Base-by-base conservation (phyloP, 2,113 vertebrate species). In the Ivindomyrus marchei region DNA sequence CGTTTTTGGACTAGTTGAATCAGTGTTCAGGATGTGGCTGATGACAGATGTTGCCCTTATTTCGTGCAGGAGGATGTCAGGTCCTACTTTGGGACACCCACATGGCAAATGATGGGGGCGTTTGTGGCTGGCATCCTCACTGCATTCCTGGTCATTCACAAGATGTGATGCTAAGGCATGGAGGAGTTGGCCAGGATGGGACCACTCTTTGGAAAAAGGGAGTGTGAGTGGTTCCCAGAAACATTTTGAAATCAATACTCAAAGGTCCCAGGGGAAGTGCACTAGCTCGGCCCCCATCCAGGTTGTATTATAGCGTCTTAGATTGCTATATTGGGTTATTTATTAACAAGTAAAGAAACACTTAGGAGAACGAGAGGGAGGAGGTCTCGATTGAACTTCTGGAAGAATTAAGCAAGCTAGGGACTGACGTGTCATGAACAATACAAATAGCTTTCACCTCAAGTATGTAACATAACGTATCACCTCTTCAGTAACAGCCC, bases 61-160 rank as follows among this genome's bases (percentile, higher is more conserved):
- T 24, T 88, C 85, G 77, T 88, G 66, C 89, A 98, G 98, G 98
- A 98, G 0, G 97, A 97, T 5, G 97, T 98, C 15, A 92, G 97
- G 13, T 97, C 97, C n/a, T 94, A 97, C 93, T 97, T 98, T 0
- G 97, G 97, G 50, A 98, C 98, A 0, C 97, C 98, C 0, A 97
- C 97, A 24, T 98, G 97, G 98, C 98, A 98, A 92, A 97, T 97
- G 0, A 89, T 97, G 39, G 96, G 95, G 1, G 96, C 98, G 88
- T 97, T 98, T 15, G 89, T 97, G 47, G 97, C 97, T 0, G 98
- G 97, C 0, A 96, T 98, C 66, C 95, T 98, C 90, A 96, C 97
- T 0, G 96, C 97, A 52, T 96, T 96, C 0, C 46, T 98, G 2
- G 97, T 97, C 90, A 95, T 98, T 92, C 97, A 96, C 93, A 97